Conservation (phyloP, 2,888 invertebrate genomes). For the Drosophila paranaensis region DNA sequence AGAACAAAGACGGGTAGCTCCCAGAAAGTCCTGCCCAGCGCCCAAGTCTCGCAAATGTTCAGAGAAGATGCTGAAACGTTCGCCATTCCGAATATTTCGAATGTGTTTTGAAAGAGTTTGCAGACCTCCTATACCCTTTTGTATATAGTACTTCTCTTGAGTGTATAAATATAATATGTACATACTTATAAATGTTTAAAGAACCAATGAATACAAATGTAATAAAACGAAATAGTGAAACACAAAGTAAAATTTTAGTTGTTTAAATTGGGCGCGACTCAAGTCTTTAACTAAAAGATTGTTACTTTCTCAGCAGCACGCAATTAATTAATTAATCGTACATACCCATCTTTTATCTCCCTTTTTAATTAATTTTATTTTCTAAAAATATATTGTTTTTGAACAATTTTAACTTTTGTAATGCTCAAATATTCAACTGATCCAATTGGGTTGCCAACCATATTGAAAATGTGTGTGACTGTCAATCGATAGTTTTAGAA, state of each 20-base stretch:
- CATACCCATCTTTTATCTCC: no score
- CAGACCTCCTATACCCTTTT: slow-evolving; percentile 12
- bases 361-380: background rate
- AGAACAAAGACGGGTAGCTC: slow-evolving; percentile 81
- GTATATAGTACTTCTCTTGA: slow-evolving; percentile 31
- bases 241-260: background rate
- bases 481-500: background rate
- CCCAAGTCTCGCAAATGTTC: slow-evolving; percentile 74
- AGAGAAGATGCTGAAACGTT: slow-evolving; percentile 60
- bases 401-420: background rate
- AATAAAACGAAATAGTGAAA: slow-evolving; percentile 9
- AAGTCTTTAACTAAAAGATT: no score
- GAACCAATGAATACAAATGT: slow-evolving; percentile 15
- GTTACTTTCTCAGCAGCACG: background rate
- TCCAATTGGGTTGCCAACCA: background rate
- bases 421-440: background rate
- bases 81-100: slow-evolving; percentile 65
- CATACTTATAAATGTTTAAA: slow-evolving; percentile 22
- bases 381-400: background rate
- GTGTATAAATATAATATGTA: slow-evolving; percentile 22
- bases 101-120: slow-evolving; percentile 30
- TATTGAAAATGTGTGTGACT: no score
- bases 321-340: background rate
- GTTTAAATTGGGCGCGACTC: background rate
- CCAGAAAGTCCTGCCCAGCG: slow-evolving; percentile 73